Evolutionary conservation across 53 echinoderm and acorn worm species (phyloP).

Genomic region (Zoroaster sp.): DNA sequence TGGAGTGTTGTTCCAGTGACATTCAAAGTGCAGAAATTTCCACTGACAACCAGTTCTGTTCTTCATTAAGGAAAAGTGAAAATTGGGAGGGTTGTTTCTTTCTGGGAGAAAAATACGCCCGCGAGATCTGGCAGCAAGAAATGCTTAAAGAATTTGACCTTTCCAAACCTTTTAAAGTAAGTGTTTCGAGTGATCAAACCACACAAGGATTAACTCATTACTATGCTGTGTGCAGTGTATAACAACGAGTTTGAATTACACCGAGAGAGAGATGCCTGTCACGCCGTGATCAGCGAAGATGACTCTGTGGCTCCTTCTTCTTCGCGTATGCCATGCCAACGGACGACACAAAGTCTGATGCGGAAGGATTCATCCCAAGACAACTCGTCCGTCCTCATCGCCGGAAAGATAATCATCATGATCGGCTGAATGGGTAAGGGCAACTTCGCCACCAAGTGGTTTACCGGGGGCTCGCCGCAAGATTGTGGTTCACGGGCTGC

Average conservation of each 20-base stretch:
- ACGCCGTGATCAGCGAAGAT: not conserved
- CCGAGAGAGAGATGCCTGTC: not conserved
- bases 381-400: constrained; percentile 54
- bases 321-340: not conserved
- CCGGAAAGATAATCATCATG: constrained; percentile 65
- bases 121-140: too few species aligned
- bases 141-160: not conserved
- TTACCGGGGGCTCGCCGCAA: too few species aligned
- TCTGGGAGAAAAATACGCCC: too few species aligned
- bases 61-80: too few species aligned
- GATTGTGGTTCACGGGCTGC: too few species aligned
- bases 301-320: not conserved
- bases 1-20: too few species aligned
- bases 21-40: too few species aligned
- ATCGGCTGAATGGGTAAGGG: constrained; percentile 77
- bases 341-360: not conserved
- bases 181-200: too few species aligned
- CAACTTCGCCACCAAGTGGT: too few species aligned
- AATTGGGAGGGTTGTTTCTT: too few species aligned
- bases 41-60: too few species aligned
- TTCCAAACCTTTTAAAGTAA: too few species aligned
- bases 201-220: not conserved
- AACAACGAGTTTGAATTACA: not conserved
- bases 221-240: not conserved
- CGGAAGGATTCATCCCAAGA: constrained; percentile 54